Evolutionary conservation across 2,888 invertebrate species (phyloP).

Genomic region (Onthophagus sagittarius): DNA sequence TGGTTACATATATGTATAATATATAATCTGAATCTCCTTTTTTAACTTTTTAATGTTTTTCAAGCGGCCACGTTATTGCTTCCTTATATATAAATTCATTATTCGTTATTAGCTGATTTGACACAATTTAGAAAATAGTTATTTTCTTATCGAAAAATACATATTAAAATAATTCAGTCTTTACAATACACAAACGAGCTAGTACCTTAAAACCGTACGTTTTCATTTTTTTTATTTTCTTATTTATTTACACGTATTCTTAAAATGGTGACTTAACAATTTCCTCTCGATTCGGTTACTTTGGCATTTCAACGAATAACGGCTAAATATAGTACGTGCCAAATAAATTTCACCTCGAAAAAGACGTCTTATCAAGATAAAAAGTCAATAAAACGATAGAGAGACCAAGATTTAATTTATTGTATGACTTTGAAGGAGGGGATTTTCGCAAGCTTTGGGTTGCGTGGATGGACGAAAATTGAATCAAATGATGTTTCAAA

Average conservation of each 20-base stretch:
- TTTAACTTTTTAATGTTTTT: not conserved
- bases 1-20: not conserved
- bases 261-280: not conserved
- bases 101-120: slow-evolving; percentile 21
- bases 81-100: slow-evolving; percentile 20
- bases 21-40: not conserved
- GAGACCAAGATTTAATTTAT: no score
- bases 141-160: slow-evolving; percentile 25
- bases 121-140: slow-evolving; percentile 27
- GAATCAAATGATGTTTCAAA: no score
- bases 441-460: no score
- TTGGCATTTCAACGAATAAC: not conserved
- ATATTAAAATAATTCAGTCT: slow-evolving; percentile 32
- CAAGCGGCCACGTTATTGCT: slow-evolving; percentile 4
- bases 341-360: no score
- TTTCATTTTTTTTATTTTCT: no score
- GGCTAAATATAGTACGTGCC: not conserved
- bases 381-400: no score
- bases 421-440: no score
- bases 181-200: slow-evolving; percentile 27
- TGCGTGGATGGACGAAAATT: no score
- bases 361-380: no score
- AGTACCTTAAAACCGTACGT: not conserved
- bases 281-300: not conserved
- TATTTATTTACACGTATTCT: not conserved